These are phyloP conservation scores for Akabosia matsudoensis DNA, from an alignment of 1,140 invertebrate species.

Conservation along the genomic window DNA sequence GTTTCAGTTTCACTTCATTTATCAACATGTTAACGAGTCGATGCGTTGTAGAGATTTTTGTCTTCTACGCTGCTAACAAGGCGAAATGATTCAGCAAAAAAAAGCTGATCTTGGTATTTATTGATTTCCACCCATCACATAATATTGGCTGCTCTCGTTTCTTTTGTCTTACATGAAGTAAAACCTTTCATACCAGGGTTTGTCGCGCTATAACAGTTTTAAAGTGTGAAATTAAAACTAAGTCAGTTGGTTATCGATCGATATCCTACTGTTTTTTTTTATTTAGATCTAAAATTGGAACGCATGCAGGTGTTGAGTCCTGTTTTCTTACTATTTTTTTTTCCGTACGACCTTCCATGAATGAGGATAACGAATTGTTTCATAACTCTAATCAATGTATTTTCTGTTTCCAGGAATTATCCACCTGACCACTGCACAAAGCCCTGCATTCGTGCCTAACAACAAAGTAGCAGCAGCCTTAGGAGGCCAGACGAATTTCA, in stretches of 20 bases:
- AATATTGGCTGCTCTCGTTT: too few relatives aligned
- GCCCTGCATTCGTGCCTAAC: constrained; percentile 32
- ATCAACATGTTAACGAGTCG: background rate
- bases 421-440: constrained; percentile 15
- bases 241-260: constrained; percentile 6
- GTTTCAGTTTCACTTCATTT: background rate
- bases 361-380: too few relatives aligned
- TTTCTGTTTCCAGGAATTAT: constrained; percentile 29
- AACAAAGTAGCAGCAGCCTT: constrained; percentile 24
- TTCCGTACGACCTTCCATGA: too few relatives aligned
- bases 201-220: background rate
- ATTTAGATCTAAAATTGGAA: too few relatives aligned
- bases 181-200: too few relatives aligned
- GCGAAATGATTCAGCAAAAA: too few relatives aligned
- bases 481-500: constrained; percentile 37
- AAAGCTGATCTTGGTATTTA: too few relatives aligned
- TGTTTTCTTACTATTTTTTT: background rate
- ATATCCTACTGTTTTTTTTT: too few relatives aligned
- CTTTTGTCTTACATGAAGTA: background rate
- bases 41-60: background rate
- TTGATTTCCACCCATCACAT: too few relatives aligned
- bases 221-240: constrained; percentile 18
- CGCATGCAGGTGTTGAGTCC: background rate
- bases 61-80: background rate
- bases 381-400: too few relatives aligned